Evolutionary conservation across 2,797 vertebrate species (phyloP), one percentile per base, ranked within the genome.

Genomic region (Hybognathus amarus): DNA sequence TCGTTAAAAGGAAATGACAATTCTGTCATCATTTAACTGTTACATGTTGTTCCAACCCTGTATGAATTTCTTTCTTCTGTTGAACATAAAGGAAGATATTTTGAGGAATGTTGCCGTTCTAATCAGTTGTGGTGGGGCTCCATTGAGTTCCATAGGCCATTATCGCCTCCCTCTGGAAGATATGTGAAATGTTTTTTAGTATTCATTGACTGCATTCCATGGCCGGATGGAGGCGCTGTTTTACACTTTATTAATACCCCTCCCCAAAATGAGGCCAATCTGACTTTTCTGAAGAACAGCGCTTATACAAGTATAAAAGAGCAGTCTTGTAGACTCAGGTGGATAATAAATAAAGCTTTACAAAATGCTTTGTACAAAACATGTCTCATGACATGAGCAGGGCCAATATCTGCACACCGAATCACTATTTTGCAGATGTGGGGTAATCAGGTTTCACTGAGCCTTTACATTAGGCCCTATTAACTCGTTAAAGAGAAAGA

Each of bases 161-260:
- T 36, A 30, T 7, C 70, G 70, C 70, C 47, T 73, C 42, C 6
- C 13, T 70, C 68, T 45, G 24, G 45, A 71, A 71, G 30, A 74
- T 22, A 12, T 74, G 47, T 74, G 18, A 74, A 36, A 74, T 30
- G 30, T 54, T 27, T 30, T 8, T 13, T 54, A 20, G 18, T 30
- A 13, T 36, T 13, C 20, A 54, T 20, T 54, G 47, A 22, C 18
- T 71, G 4, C 8, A 30, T 50, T 13, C 9, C 18, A 36, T 54
- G 6, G 11, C 27, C 47, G 18, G 17, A 54, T 52, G 27, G 27
- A 50, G 47, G 10, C 47, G 11, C 10, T 52, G 71, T 36, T 74
- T 36, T 2, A 36, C 27, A 36, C 20, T 54, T 74, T 54, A 74
- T 33, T 10, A 20, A 18, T 9, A 36, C 18, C 1, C 27, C 36